phyloP scores from a whole-genome alignment of 2,113 vertebrate species.

The Talpa occidentalis region DNA sequence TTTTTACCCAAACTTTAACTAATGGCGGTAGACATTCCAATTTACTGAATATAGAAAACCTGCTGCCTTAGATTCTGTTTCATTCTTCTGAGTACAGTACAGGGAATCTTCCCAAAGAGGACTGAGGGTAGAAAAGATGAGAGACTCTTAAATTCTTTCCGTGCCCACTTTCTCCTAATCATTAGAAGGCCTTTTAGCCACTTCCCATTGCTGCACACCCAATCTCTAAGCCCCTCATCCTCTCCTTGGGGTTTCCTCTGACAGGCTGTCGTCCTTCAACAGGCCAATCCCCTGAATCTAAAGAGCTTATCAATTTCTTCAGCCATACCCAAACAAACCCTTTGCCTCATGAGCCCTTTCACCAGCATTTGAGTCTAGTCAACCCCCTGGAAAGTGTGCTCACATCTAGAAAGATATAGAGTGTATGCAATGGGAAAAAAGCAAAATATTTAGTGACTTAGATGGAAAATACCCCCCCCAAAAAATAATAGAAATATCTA shows the following conservation, averaged over 20 bases:
- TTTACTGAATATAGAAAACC: conserved; percentile 47
- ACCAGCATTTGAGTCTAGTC: not conserved
- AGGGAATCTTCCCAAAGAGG: not conserved
- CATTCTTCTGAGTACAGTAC: not conserved
- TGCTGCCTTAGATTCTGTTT: not conserved
- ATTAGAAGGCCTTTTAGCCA: not conserved
- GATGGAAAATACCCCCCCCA: not conserved
- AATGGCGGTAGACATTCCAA: conserved; percentile 18
- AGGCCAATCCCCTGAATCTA: not conserved
- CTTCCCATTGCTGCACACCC: not conserved
- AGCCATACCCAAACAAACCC: not conserved
- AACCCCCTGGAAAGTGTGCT: not conserved
- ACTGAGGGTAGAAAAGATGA: not conserved
- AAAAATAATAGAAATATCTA: not conserved
- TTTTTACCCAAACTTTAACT: conserved; percentile 69
- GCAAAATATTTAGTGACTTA: not conserved
- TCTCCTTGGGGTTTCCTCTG: not conserved
- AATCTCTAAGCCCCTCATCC: not conserved
- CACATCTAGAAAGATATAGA: not conserved
- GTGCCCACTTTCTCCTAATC: not conserved
- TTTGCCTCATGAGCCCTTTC: not conserved
- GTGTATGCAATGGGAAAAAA: not conserved
- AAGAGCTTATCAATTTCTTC: not conserved
- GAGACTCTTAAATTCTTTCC: not conserved
- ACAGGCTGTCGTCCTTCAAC: not conserved